phyloP scores from a whole-genome alignment of 2,797 vertebrate genomes.

The Cossypha niveicapilla region DNA sequence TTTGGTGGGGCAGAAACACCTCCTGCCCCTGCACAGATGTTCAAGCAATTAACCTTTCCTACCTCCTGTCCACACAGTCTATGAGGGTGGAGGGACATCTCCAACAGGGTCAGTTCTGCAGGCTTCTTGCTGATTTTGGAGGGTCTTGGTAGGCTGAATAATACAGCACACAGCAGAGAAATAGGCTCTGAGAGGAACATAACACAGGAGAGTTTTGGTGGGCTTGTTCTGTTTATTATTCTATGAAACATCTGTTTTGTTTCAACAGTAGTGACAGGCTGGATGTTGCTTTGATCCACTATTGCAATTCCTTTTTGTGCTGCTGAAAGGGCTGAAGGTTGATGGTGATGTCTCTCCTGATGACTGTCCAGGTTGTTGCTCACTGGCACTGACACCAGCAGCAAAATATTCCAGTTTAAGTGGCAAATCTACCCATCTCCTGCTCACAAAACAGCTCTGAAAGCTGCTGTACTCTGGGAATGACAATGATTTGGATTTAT shows the following conservation, averaged over 20 bases:
- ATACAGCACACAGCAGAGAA: background rate
- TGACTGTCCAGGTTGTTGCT: rapidly evolving
- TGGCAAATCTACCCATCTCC: background rate
- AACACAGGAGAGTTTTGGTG: background rate
- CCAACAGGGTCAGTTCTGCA: background rate
- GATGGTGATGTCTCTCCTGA: rapidly evolving
- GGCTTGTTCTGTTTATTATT: background rate
- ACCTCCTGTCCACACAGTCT: background rate
- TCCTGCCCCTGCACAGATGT: background rate
- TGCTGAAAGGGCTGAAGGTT: background rate
- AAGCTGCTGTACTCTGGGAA: background rate
- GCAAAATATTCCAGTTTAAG: background rate
- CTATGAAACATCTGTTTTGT: background rate
- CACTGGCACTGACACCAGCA: background rate
- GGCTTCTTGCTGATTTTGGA: background rate
- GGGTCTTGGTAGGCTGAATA: background rate
- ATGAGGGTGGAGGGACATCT: background rate
- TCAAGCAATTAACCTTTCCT: background rate
- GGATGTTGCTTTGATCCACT: background rate
- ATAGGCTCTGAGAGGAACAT: background rate
- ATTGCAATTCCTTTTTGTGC: background rate
- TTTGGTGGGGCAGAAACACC: background rate
- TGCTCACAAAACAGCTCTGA: background rate
- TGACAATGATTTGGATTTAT: background rate
- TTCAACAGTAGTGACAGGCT: background rate